phyloP scores from a whole-genome alignment of 92 coral and sea anemone genomes.

The Palythoa heliodiscus region DNA sequence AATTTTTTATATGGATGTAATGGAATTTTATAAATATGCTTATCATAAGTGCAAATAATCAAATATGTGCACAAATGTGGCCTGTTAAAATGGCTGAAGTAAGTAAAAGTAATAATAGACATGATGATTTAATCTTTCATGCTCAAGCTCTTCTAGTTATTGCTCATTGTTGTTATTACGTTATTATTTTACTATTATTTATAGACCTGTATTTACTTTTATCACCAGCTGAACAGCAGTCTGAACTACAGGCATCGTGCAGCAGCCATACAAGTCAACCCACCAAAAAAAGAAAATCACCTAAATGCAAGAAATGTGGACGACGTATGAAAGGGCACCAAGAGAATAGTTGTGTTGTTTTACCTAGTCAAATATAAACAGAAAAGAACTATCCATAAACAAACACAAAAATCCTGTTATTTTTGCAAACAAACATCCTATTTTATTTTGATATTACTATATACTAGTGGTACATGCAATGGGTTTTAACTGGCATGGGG shows the following conservation, averaged over 20 bases:
- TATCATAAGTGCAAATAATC: constrained; percentile 22
- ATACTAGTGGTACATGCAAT: constrained; percentile 9
- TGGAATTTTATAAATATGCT: constrained; percentile 22
- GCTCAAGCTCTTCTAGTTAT: constrained; percentile 25
- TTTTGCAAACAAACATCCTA: constrained; percentile 2
- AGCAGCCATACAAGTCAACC: constrained; percentile 40
- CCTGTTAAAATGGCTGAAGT: constrained; percentile 25
- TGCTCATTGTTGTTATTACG: constrained; percentile 19
- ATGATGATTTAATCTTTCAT: constrained; percentile 20
- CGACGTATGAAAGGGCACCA: constrained; percentile 47
- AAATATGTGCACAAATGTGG: constrained; percentile 17
- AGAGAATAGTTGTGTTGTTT: constrained; percentile 24
- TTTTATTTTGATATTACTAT: constrained; percentile 15
- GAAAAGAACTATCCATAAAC: constrained; percentile 13
- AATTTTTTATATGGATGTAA: constrained; percentile 5
- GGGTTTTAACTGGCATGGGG: constrained; percentile 27
- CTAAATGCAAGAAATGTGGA: constrained; percentile 42
- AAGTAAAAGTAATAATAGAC: constrained; percentile 20
- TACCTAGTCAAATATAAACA: constrained; percentile 25
- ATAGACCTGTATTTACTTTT: constrained; percentile 27
- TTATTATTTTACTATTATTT: constrained; percentile 12
- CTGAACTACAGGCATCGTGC: constrained; percentile 37
- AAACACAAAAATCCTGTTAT: constrained; percentile 11
- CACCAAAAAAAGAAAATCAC: constrained; percentile 43
- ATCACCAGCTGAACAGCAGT: constrained; percentile 46